Evolutionary conservation across 2,113 vertebrate species (phyloP).

Genomic region (Psophia crepitans): DNA sequence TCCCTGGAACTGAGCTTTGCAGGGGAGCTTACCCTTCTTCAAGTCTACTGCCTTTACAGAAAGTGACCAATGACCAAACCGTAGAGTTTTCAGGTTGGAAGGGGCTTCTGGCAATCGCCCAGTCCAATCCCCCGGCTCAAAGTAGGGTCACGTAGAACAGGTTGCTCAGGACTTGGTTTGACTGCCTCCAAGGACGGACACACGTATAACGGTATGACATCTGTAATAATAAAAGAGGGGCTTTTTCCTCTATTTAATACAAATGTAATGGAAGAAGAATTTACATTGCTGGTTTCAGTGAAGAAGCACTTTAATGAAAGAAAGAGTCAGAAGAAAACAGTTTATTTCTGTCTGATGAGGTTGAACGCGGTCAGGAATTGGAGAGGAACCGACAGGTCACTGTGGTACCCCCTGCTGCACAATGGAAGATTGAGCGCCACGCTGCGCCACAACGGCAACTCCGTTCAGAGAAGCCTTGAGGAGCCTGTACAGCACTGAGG

Average conservation of each 20-base stretch:
- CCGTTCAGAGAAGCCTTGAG: not conserved
- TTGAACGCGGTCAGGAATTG: not conserved
- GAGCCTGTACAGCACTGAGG: not conserved
- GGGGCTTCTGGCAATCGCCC: not conserved
- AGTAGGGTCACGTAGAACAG: not conserved
- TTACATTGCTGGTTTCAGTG: not conserved
- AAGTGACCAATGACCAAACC: rapidly evolving
- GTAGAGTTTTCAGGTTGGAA: not conserved
- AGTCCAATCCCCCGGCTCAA: not conserved
- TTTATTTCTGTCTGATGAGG: not conserved
- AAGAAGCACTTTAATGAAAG: not conserved
- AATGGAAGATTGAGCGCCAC: rapidly evolving
- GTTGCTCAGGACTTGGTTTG: not conserved
- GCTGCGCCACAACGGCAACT: rapidly evolving
- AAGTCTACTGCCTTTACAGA: not conserved
- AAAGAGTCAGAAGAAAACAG: not conserved
- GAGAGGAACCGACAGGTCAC: not conserved
- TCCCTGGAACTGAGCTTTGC: not conserved
- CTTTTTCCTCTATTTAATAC: not conserved
- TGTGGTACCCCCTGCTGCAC: not conserved
- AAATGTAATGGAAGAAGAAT: not conserved
- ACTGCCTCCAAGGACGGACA: not conserved
- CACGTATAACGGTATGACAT: not conserved
- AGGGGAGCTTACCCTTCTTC: not conserved
- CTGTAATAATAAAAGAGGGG: not conserved